A percentile compares a stretch with the other conserved stretches of the same genome.
These are phyloP conservation scores for Rhagonycha lutea DNA, from an alignment of 2,888 invertebrate genomes.

Conservation along the genomic window DNA sequence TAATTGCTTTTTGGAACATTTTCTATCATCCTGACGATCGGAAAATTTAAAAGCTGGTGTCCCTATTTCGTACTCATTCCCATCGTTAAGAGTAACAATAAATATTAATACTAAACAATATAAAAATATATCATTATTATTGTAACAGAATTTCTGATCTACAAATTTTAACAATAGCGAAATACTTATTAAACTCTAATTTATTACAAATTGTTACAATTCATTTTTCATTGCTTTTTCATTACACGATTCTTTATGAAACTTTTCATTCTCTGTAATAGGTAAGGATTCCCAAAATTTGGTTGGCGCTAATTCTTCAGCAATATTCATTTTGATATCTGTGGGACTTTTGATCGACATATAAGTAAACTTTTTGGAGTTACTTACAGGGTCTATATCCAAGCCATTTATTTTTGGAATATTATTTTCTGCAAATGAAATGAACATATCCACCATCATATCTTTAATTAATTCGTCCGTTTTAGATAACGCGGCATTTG, in stretches of 20 bases:
- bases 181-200: too few relatives aligned
- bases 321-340: not conserved
- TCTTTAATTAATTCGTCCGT: slow-evolving; percentile 6
- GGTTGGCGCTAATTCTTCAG: not conserved
- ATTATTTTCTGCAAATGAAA: not conserved
- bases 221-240: not conserved
- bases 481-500: not conserved
- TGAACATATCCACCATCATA: slow-evolving; percentile 5
- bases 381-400: not conserved
- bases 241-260: not conserved
- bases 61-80: too few relatives aligned
- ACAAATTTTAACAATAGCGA: too few relatives aligned
- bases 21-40: too few relatives aligned
- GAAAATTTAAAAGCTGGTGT: too few relatives aligned
- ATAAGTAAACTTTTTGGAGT: not conserved
- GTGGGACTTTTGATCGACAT: slow-evolving; percentile 1
- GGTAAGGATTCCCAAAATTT: slow-evolving; percentile 12
- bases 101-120: slow-evolving; percentile 7
- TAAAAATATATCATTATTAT: too few relatives aligned
- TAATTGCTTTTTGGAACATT: too few relatives aligned
- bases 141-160: too few relatives aligned
- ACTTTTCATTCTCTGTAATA: slow-evolving; percentile 6
- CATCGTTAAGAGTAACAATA: too few relatives aligned
- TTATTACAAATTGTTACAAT: not conserved
- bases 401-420: slow-evolving; percentile 4